phyloP scores from a whole-genome alignment of 2,113 vertebrate species.

The Heptranchias perlo region DNA sequence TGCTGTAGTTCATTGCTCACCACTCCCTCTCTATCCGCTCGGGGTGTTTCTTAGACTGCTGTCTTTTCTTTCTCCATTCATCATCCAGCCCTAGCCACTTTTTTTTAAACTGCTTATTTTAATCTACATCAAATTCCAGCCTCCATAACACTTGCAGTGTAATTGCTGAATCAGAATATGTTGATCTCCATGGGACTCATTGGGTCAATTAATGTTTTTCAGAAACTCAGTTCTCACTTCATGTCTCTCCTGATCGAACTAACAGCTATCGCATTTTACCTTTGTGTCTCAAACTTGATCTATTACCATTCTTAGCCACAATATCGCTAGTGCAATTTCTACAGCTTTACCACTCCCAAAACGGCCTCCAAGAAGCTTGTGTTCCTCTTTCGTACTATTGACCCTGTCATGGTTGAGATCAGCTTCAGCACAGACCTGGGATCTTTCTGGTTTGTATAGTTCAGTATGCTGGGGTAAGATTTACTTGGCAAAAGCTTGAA shows the following conservation, averaged over 20 bases:
- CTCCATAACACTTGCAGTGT: neutral
- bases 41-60: neutral
- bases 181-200: neutral
- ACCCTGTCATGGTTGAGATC: neutral
- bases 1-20: neutral
- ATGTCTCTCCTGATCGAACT: neutral
- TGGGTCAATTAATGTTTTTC: neutral
- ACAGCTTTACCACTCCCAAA: neutral
- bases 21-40: neutral
- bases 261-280: neutral
- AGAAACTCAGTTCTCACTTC: neutral
- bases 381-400: neutral
- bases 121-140: neutral
- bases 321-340: neutral
- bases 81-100: neutral
- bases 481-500: neutral
- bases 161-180: neutral
- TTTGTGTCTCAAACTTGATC: neutral
- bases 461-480: neutral
- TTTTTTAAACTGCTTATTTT: neutral
- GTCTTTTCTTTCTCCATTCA: neutral
- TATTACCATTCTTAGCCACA: neutral
- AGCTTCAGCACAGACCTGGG: neutral
- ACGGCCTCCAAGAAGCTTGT: neutral
- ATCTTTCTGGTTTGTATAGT: neutral